phyloP scores from a whole-genome alignment of 2,797 vertebrate genomes.

The Anomalospiza imberbis region DNA sequence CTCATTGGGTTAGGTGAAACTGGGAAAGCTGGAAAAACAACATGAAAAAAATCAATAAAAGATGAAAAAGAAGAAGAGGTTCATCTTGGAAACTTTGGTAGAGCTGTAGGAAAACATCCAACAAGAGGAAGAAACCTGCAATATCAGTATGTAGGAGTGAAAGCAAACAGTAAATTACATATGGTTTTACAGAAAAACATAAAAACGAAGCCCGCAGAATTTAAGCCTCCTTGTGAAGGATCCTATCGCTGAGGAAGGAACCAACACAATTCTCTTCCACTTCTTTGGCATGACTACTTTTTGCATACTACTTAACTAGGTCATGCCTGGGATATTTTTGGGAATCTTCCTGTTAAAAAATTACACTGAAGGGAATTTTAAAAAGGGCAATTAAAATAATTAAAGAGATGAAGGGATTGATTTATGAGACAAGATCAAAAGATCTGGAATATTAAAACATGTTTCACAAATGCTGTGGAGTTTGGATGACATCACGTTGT shows the following conservation, averaged over 20 bases:
- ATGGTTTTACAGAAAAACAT: neutral
- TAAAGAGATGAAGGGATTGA: constrained; percentile 48
- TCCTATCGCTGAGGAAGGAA: neutral
- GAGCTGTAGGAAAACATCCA: neutral
- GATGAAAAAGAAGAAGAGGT: neutral
- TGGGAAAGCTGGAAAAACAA: neutral
- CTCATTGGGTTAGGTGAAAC: neutral
- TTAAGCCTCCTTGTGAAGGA: neutral
- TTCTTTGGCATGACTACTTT: neutral
- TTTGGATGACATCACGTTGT: constrained; percentile 33
- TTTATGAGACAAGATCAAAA: constrained; percentile 60
- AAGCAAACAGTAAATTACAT: neutral
- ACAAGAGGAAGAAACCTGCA: neutral
- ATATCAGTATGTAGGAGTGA: neutral
- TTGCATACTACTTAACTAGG: constrained; percentile 4
- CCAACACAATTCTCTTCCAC: neutral
- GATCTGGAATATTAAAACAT: constrained; percentile 53
- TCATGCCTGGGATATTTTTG: constrained; percentile 48
- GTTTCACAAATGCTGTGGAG: constrained; percentile 37
- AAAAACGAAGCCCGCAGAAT: neutral
- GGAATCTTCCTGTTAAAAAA: constrained; percentile 49
- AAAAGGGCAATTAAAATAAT: constrained; percentile 65
- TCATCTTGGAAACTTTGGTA: neutral
- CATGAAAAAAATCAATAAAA: neutral
- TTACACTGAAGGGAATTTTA: constrained; percentile 37